Evolutionary conservation across 2,888 invertebrate species (phyloP).

Genomic region (Melinaea menophilus): DNA sequence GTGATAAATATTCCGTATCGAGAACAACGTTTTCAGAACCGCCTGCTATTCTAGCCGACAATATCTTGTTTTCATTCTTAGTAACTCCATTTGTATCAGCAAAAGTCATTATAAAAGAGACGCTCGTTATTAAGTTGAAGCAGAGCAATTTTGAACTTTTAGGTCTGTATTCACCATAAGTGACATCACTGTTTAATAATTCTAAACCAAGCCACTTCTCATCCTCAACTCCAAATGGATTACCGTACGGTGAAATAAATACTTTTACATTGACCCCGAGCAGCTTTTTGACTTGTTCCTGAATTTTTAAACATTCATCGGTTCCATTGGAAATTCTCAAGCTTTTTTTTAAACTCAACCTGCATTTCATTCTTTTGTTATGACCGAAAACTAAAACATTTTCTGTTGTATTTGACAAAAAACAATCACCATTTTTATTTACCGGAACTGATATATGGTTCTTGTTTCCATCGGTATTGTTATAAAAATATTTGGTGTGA

Average conservation of each 20-base stretch:
- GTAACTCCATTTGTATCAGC: conserved; percentile 42
- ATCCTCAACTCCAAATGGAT: conserved; percentile 51
- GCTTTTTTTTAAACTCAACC: conserved; percentile 39
- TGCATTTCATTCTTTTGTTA: conserved; percentile 70
- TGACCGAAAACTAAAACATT: conserved; percentile 66
- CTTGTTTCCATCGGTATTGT: conserved; percentile 36
- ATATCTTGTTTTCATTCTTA: conserved; percentile 48
- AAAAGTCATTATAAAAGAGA: conserved; percentile 50
- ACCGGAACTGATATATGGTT: conserved; percentile 48
- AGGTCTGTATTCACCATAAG: conserved; percentile 47
- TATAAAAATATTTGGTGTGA: conserved; percentile 54
- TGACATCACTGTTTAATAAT: conserved; percentile 30
- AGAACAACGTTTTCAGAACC: conserved; percentile 48
- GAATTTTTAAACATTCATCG: conserved; percentile 49
- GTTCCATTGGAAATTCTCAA: conserved; percentile 40
- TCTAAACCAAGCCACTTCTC: conserved; percentile 51
- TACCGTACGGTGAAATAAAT: conserved; percentile 57
- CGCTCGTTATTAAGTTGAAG: conserved; percentile 52
- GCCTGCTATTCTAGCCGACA: conserved; percentile 42
- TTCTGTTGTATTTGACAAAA: conserved; percentile 48
- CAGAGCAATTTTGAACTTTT: conserved; percentile 50
- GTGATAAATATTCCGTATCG: conserved; percentile 45
- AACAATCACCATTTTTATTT: conserved; percentile 66
- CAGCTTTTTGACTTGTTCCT: conserved; percentile 44
- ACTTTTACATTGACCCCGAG: conserved; percentile 41